A percentile compares a stretch with the other conserved stretches of the same genome.
Conservation (phyloP, 2,797 vertebrate genomes). For the Eptatretus atami region DNA sequence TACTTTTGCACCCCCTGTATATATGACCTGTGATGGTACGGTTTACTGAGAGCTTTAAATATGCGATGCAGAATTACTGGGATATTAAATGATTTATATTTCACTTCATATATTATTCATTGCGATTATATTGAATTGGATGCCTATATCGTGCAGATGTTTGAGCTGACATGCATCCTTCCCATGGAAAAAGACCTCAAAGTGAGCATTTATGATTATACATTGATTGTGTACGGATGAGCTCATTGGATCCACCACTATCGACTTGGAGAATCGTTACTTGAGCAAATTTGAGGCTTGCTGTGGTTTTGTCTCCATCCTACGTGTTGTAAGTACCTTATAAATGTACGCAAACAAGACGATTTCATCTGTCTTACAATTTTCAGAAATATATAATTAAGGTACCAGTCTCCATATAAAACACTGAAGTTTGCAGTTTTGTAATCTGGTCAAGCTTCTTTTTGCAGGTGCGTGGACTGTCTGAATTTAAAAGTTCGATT, state of each 20-base stretch:
- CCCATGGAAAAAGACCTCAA: constrained; percentile 20
- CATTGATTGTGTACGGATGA: constrained; percentile 15
- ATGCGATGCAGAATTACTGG: no score
- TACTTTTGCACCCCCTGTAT: no score
- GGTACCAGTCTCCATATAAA: no score
- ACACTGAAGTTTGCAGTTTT: no score
- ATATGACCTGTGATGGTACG: background rate
- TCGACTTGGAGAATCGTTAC: constrained; percentile 22
- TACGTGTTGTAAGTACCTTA: constrained; percentile 14
- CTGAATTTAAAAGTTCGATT: no score
- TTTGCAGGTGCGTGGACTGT: no score
- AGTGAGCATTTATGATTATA: constrained; percentile 17
- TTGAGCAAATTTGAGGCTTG: constrained; percentile 16
- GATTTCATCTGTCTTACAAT: no score
- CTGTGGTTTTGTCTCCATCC: constrained; percentile 18
- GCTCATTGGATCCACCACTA: constrained; percentile 17
- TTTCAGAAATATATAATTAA: no score
- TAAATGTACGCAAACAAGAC: no score
- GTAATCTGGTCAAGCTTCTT: no score
- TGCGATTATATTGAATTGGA: background rate
- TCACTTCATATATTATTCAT: no score
- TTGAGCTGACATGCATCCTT: constrained; percentile 16
- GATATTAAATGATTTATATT: background rate
- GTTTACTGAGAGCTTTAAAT: no score
- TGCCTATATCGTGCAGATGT: constrained; percentile 12